Evolutionary conservation across 2,113 vertebrate species (phyloP).

Genomic region (Hypocryptadius cinnamomeus): DNA sequence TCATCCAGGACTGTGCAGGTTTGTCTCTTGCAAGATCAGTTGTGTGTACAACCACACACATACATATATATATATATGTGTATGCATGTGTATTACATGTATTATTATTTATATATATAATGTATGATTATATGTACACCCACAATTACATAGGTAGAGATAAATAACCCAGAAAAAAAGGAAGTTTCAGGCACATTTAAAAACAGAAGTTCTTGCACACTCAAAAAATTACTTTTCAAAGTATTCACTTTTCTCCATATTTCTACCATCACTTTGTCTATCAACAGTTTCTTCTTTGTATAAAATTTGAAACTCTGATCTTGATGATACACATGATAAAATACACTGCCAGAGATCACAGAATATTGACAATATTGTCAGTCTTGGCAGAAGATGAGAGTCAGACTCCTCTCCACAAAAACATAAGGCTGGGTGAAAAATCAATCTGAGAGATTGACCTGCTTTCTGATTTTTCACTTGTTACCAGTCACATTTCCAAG

Average conservation of each 20-base stretch:
- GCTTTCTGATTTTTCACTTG: conserved; percentile 39
- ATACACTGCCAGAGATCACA: neutral
- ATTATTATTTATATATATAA: neutral
- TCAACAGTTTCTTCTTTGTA: neutral
- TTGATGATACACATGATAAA: neutral
- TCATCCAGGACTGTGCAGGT: neutral
- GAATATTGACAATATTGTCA: conserved; percentile 9
- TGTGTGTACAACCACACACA: neutral
- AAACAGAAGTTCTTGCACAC: neutral
- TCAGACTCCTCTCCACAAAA: neutral
- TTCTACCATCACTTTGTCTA: neutral
- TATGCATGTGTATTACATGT: no score
- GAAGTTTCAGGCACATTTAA: neutral
- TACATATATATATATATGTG: no score
- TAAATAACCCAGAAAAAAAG: neutral
- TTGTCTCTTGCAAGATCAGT: neutral
- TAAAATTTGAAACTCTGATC: neutral
- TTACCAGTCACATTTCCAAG: conserved; percentile 27
- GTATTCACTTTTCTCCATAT: neutral
- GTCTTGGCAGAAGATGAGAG: neutral
- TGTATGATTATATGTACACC: neutral
- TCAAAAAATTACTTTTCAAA: neutral
- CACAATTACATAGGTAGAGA: neutral
- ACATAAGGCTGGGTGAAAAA: conserved; percentile 14
- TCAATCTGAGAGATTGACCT: conserved; percentile 21